Evolutionary conservation across 2,888 invertebrate species (phyloP).

Genomic region (Dasysyrphus tricinctus): DNA sequence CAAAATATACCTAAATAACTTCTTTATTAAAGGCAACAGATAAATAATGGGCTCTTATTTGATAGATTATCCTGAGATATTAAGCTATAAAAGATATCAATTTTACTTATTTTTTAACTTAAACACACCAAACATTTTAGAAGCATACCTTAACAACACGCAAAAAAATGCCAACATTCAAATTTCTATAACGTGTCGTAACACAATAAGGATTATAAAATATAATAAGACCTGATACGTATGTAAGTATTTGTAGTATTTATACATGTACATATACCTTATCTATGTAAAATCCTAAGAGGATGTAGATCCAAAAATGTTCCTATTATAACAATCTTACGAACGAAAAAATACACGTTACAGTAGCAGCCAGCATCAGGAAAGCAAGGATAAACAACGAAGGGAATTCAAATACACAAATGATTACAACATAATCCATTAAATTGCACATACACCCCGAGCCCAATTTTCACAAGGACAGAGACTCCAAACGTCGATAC

Average conservation of each 20-base stretch:
- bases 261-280: not conserved
- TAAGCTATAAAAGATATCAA: not conserved
- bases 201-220: constrained; percentile 48
- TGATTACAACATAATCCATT: constrained; percentile 73
- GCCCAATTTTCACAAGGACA: constrained; percentile 15
- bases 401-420: constrained; percentile 58
- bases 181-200: constrained; percentile 66
- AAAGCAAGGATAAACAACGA: constrained; percentile 1
- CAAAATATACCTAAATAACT: no score
- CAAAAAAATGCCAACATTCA: constrained; percentile 33
- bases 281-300: constrained; percentile 47
- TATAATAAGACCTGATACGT: constrained; percentile 45
- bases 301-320: constrained; percentile 14
- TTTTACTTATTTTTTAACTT: not conserved
- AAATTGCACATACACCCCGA: constrained; percentile 51
- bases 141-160: not conserved
- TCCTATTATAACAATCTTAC: not conserved
- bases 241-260: not conserved
- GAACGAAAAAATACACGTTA: constrained; percentile 2
- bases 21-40: not conserved
- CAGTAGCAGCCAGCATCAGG: not conserved
- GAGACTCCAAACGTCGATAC: constrained; percentile 9
- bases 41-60: not conserved
- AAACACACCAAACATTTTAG: no score
- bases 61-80: not conserved